Percentiles rank a stretch among this genome's conserved stretches.
These are phyloP conservation scores for Drosophila kambysellisi DNA, from an alignment of 2,888 invertebrate genomes.

Conservation along the genomic window DNA sequence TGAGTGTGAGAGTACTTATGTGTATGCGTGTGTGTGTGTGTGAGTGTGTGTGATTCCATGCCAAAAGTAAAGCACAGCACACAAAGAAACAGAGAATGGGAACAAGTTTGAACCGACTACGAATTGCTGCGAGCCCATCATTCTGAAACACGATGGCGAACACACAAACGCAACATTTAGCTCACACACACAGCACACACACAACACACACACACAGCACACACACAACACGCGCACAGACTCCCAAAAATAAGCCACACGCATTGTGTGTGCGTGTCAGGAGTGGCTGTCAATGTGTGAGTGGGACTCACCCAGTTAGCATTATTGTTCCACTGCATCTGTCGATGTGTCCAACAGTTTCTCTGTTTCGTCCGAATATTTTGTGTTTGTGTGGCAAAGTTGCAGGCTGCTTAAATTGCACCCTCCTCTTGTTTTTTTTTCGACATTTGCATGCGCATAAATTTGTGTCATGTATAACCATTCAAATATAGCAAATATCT, in stretches of 20 bases:
- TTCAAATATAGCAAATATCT: slow-evolving; percentile 78
- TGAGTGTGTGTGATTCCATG: slow-evolving; percentile 33
- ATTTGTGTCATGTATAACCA: slow-evolving; percentile 74
- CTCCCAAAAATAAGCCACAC: slow-evolving; percentile 39
- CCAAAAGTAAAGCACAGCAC: slow-evolving; percentile 12
- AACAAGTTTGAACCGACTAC: slow-evolving; percentile 35
- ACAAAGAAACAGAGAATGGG: slow-evolving; percentile 4
- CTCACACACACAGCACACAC: slow-evolving; percentile 15
- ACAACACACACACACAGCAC: slow-evolving; percentile 7
- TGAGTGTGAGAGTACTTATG: slow-evolving; percentile 19
- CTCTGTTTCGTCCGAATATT: slow-evolving; percentile 8
- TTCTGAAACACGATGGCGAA: slow-evolving; percentile 47
- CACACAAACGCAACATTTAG: slow-evolving; percentile 64
- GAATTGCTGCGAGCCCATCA: slow-evolving; percentile 66
- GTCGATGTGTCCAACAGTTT: slow-evolving; percentile 6
- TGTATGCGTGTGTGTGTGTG: slow-evolving; percentile 16
- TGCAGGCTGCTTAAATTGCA: slow-evolving; percentile 36
- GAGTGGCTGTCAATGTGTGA: not conserved
- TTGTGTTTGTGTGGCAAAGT: slow-evolving; percentile 9
- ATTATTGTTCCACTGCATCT: not conserved
- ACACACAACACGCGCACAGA: not conserved
- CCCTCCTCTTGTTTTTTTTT: slow-evolving; percentile 28
- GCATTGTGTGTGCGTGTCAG: slow-evolving; percentile 26
- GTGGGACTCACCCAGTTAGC: not conserved
- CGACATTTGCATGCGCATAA: slow-evolving; percentile 55